These are phyloP conservation scores for Andrena trimmerana DNA, from an alignment of 2,888 invertebrate genomes.

Conservation along the genomic window DNA sequence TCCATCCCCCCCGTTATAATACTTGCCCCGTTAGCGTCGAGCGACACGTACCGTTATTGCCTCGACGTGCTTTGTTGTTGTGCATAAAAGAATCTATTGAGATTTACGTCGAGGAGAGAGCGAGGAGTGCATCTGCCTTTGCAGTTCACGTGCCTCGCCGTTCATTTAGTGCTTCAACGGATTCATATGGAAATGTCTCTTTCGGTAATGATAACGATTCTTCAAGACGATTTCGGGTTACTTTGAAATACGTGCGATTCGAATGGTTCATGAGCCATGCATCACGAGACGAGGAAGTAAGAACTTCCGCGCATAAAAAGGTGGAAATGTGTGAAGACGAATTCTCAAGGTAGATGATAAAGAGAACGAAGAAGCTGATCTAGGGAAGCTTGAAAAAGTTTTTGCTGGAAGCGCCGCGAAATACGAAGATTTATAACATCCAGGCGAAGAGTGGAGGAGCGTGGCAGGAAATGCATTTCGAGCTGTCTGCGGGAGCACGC, in stretches of 20 bases:
- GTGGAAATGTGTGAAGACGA: background rate
- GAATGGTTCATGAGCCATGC: no score
- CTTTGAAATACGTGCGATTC: no score
- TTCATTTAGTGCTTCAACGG: background rate
- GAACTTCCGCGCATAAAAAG: background rate
- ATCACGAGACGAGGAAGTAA: background rate
- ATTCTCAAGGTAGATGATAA: background rate
- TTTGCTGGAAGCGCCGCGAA: background rate
- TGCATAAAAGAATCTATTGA: slow-evolving; percentile 59
- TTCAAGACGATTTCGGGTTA: no score
- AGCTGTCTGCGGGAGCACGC: slow-evolving; percentile 9
- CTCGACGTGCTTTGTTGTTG: slow-evolving; percentile 56
- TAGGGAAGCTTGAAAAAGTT: slow-evolving; percentile 1
- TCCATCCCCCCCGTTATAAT: slow-evolving; percentile 31
- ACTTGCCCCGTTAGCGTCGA: slow-evolving; percentile 40
- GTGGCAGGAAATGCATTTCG: slow-evolving; percentile 10
- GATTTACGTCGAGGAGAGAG: slow-evolving; percentile 30
- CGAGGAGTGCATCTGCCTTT: background rate
- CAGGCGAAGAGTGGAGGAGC: background rate
- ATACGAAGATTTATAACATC: slow-evolving; percentile 29
- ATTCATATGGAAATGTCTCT: background rate
- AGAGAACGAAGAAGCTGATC: slow-evolving; percentile 10
- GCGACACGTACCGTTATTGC: slow-evolving; percentile 58
- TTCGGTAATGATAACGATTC: background rate
- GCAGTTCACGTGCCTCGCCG: background rate